These are phyloP conservation scores for Antigone vipio DNA, from an alignment of 2,113 vertebrate species.

Conservation along the genomic window DNA sequence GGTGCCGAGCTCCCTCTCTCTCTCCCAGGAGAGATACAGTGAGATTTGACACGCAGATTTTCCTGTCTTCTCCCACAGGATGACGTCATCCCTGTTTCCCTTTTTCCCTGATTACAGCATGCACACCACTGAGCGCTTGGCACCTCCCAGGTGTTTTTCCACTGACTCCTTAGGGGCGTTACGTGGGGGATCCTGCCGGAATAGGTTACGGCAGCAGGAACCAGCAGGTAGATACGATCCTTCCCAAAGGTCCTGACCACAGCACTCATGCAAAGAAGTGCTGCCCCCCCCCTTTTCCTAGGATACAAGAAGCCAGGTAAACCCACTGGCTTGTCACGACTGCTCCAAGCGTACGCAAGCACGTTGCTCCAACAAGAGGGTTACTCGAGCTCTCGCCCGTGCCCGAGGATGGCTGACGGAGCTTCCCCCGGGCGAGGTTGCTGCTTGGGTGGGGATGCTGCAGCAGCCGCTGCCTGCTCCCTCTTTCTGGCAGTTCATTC, in stretches of 20 bases:
- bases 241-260: background rate
- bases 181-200: background rate
- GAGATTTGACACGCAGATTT: background rate
- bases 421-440: fast-evolving
- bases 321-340: fast-evolving
- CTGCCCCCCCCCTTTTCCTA: background rate
- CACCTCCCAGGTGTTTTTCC: background rate
- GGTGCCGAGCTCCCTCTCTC: background rate
- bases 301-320: background rate
- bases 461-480: background rate
- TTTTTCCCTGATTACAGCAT: background rate
- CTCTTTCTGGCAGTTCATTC: fast-evolving
- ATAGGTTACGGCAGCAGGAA: background rate
- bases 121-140: fast-evolving
- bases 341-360: fast-evolving
- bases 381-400: fast-evolving
- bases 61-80: background rate
- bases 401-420: fast-evolving
- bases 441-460: background rate
- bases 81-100: too few species aligned
- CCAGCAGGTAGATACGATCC: background rate
- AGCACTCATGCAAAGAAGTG: background rate
- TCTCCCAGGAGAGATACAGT: background rate
- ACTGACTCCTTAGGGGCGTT: background rate
- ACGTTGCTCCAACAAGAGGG: fast-evolving